Base-by-base conservation (phyloP, 2,113 vertebrate species). In the Meles meles region DNA sequence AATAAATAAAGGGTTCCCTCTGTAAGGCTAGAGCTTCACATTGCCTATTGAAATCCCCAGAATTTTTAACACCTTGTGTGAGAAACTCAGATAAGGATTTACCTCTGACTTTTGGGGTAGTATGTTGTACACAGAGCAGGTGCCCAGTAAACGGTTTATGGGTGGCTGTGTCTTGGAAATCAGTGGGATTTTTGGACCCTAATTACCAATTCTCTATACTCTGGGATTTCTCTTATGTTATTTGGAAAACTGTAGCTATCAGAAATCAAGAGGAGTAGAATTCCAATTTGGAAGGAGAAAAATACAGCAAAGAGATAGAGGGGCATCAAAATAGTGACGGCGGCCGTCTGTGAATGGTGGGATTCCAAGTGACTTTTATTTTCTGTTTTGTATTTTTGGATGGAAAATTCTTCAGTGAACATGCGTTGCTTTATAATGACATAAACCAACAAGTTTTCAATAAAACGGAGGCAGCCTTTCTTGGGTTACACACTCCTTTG, bases 11-110 rank as follows among this genome's bases (percentile, higher is more conserved):
- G 83, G 55, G 29, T 84, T 63, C 69, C 47, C 31, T 76, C 57
- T 74, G 34, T 59, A 77, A 91, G n/a, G 47, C 61, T 59, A 42
- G 31, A 34, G 49, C 67, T 94, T 94, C 92, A 82, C 39, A 74
- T 44, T 67, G 34, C 77, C 94, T 61, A 5, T 84, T 92, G 86
- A 92, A 83, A 97, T 90, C 82, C 27, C 37, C 81, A 94, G 93
- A 94, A 76, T 67, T 96, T 74, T 81, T 52, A 96, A 98, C 27
- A 47, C 76, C 91, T 90, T 47, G 63, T 97, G 97, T 96, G 76
- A 94, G 59, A 92, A 82, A 82, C 67, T 61, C 82, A 15, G 59
- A 12, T 80, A 84, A 92, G n/a, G 69, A 90, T 93, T 96, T 97
- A 96, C 72, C 39, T 90, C 29, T 94, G 44, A 31, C 61, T 65